Base-by-base conservation (phyloP, 2,797 vertebrate species). In the Anguilla megastoma region DNA sequence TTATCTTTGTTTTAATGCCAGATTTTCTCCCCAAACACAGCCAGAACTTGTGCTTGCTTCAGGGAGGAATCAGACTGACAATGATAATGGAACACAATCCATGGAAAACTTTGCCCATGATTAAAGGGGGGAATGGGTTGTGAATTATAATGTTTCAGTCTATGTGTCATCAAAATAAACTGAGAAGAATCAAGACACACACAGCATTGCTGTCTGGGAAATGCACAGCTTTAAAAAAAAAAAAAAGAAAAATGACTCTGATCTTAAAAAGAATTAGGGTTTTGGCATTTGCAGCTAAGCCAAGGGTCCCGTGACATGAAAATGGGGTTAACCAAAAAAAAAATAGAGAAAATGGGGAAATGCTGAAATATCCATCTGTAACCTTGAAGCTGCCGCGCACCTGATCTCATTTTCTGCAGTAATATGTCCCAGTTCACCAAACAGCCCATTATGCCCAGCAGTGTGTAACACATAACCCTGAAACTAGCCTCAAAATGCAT, bases 351-450 rank as follows among this genome's bases (percentile, higher is more conserved):
- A 14, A 12, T 74, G 27, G 8, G 30, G 24, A 71, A 71, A 71
- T 71, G 27, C 9, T 33, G 74, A 79, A 79, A 45, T 41, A 41
- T 79, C 36, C 33, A 79, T 79, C 12, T 79, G 33, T 16, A 79
- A 3, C 74, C 74, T 21, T 79, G 16, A 79, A 79, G 33, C 16
- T 41, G 74, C 36, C 74, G 8, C 33, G 41, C 33, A 18, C 36
- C 74, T 79, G 33, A 79, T 41, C 74, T 79, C 33, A 79, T 79
- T 79, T 45, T 79, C 36, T 45, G 74, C 74, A 79, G 36, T 79
- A 45, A 45, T 18, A 21, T 21, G 36, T 79, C 36, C 74, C 74
- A 41, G 74, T 79, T 79, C 33, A 79, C 74, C 74, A 79, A 45
- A 79, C 74, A 79, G 14, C 74, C 33, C 74, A 45, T 79, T 79